Base-by-base conservation (phyloP, 2,888 invertebrate genomes). In the Clusia tigrina region DNA sequence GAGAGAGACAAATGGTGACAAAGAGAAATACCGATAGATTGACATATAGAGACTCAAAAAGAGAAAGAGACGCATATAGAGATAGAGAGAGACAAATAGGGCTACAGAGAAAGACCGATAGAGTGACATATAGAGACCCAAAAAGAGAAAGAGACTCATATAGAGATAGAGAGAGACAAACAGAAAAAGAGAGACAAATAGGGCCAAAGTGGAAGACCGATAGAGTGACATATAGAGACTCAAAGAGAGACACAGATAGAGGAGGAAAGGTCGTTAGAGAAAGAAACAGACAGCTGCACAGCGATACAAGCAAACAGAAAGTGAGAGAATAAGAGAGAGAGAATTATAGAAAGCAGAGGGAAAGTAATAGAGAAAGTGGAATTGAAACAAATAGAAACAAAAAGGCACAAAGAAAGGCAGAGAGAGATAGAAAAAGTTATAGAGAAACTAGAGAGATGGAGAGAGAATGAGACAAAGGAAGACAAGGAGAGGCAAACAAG, bases 151-250 rank as follows among this genome's bases (percentile, higher is more conserved):
- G 32, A 57, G 38, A 57, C 38, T 23, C 20, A 57, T 57, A 57
- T 22, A 46, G 32, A 57, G 38, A 57, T 57, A 57, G 38, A 57
- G 32, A 57, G 38, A 57, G n/a, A 54, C 26, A 54, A 26, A 54
- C 26, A 54, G 54, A 54, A 25, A 54, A 26, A 54, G 23, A 54
- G 54, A 54, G 23, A 54, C 25, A 54, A 25, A 54, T 24, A 54
- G 23, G 26, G 54, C 23, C 26, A 54, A 26, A 54, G 23, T 25
- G 54, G 26, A 25, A 54, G 54, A 54, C 26, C 23, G 54, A 54
- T 54, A 54, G 54, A 54, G 23, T 25, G 54, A 54, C 38, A 57
- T 20, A 57, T 57, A 57, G 46, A 57, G 32, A 57, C 20, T 38
- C 38, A 38, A 22, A 57, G 32, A 57, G 38, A 42, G 32, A 57